Evolutionary conservation across 2,888 invertebrate species (phyloP).

Genomic region (Sinopyrophorus schimmeli): DNA sequence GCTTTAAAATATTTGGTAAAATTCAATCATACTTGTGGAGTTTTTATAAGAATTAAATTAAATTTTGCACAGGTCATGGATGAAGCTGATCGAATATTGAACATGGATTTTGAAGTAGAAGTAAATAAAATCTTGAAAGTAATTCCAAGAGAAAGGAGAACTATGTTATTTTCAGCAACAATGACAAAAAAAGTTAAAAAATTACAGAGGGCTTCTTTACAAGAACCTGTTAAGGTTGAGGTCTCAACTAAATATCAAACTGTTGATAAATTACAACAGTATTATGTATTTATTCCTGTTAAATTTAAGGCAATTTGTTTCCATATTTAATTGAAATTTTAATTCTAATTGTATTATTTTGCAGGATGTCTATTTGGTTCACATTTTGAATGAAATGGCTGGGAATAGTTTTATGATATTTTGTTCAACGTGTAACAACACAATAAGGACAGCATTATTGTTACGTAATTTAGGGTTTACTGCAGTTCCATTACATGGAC

Average conservation of each 20-base stretch:
- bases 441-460: constrained; percentile 85
- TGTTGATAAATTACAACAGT: constrained; percentile 94
- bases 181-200: constrained; percentile 99
- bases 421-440: constrained; percentile 92
- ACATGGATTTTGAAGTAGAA: constrained; percentile 99
- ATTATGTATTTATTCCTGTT: constrained; percentile 92
- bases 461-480: constrained; percentile 88
- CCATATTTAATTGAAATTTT: background rate
- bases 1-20: constrained; percentile 84
- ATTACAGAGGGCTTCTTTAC: constrained; percentile 90
- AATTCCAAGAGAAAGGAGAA: constrained; percentile 88
- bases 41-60: constrained; percentile 7
- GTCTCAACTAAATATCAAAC: constrained; percentile 97
- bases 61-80: constrained; percentile 89
- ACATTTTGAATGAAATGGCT: constrained; percentile 90
- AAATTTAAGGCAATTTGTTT: constrained; percentile 79
- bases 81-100: constrained; percentile 97
- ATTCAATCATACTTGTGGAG: constrained; percentile 53
- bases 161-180: constrained; percentile 96
- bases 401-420: constrained; percentile 98
- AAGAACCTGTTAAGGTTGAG: constrained; percentile 94
- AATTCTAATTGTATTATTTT: constrained; percentile 33
- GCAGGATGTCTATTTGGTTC: constrained; percentile 95
- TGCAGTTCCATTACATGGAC: constrained; percentile 97
- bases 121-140: constrained; percentile 93